Evolutionary conservation across 2,888 invertebrate genomes (phyloP), one percentile per base, ranked within the genome.

Genomic region (Colletes collaris): DNA sequence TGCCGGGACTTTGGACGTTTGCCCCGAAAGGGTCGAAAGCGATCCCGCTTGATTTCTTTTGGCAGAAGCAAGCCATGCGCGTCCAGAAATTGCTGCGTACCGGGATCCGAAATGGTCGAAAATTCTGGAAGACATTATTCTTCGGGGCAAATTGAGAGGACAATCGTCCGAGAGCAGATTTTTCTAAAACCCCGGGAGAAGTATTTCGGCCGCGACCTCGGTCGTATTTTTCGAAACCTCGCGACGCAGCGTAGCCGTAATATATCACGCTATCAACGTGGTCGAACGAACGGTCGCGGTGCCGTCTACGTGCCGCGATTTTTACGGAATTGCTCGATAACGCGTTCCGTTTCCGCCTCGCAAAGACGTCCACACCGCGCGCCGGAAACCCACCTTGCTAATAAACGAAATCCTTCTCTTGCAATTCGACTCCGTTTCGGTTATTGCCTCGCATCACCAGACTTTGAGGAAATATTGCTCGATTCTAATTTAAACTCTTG

Each of bases 271-370:
- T 62, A 70, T 70, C 63, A 53, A 53, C 35, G 8, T 11, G 27
- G 52, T 44, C 56, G 66, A 49, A 44, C 55, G 46, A 55, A 46
- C 46, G 46, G 7, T 35, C n/a, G 44, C 13, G 35, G 58, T 13
- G 49, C n/a, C 27, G 19, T 56, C 49, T 64, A 44, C 52, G 67
- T 68, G 59, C 35, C 44, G 16, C 72, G 69, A 53, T 59, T 73
- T 53, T 37, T 44, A 3, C 59, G 0, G 69, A 73, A 73, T 73
- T 52, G 16, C 44, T 68, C 59, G 73, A 59, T 73, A 52, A 67
- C 62, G 27, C 60, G 69, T 40, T 69, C 40, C 52, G 64, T 3
- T 11, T 4, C 40, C 10, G 59, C 8, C 16, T 10, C 16, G 60
- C 60, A 19, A 50, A 52, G 60, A 69, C 58, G 58, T n/a, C 59